phyloP scores from a whole-genome alignment of 2,113 vertebrate species.

The Microcebus tavaratra region DNA sequence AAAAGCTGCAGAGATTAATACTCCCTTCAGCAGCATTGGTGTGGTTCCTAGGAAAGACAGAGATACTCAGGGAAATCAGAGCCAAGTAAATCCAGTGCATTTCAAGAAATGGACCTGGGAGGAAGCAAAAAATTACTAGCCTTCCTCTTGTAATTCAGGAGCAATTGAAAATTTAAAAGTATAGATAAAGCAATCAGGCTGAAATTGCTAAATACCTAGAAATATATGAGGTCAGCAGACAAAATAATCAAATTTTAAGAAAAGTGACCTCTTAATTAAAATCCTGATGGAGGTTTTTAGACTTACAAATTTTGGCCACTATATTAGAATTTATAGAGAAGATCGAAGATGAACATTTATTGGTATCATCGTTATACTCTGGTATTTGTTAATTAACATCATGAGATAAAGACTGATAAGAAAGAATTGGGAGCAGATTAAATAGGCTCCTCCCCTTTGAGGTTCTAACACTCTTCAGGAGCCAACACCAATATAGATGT shows the following conservation, averaged over 20 bases:
- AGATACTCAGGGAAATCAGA: neutral
- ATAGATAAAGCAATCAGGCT: neutral
- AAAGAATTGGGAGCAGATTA: neutral
- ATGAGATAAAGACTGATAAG: neutral
- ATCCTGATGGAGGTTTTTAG: neutral
- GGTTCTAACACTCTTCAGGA: neutral
- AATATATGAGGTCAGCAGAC: neutral
- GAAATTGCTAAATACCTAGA: neutral
- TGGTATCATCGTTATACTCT: neutral
- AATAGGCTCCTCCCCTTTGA: neutral
- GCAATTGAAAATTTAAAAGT: neutral
- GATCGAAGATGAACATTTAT: neutral
- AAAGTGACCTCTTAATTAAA: constrained; percentile 21
- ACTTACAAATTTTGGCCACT: neutral
- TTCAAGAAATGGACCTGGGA: neutral
- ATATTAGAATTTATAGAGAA: neutral
- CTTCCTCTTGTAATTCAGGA: neutral
- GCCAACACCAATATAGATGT: neutral
- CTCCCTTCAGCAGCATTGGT: neutral
- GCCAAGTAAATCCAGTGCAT: neutral
- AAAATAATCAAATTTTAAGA: neutral
- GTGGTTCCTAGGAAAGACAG: neutral
- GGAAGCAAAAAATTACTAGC: neutral
- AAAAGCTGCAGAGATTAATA: neutral
- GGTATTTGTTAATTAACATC: neutral